These are phyloP conservation scores for Phragmatobia fuliginosa DNA, from an alignment of 2,888 invertebrate genomes.

Conservation along the genomic window DNA sequence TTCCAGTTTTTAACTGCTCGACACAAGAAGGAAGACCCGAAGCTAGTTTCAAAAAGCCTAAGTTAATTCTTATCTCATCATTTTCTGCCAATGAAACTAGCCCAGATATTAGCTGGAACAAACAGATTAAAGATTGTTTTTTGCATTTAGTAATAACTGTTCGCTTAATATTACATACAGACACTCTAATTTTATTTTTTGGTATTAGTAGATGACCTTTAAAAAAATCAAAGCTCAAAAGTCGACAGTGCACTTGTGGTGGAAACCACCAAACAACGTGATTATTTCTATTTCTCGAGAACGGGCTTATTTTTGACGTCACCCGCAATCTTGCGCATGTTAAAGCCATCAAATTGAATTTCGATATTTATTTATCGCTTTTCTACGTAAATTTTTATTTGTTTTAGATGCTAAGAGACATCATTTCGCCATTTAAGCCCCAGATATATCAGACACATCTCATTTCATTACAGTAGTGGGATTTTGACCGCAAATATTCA, in stretches of 20 bases:
- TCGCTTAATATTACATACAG: no score
- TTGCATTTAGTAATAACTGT: no score
- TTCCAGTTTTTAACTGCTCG: no score
- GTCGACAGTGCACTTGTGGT: background rate
- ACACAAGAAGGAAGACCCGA: no score
- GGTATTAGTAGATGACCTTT: no score
- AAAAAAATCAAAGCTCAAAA: no score
- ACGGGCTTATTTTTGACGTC: background rate
- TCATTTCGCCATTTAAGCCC: background rate
- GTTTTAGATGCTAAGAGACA: background rate
- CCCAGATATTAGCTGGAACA: no score
- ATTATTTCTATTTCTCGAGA: background rate
- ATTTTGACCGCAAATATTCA: background rate
- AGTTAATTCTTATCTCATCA: no score
- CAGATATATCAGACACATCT: background rate
- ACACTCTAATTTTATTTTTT: no score
- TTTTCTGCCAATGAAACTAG: no score
- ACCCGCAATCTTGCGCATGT: background rate
- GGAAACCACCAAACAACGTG: background rate
- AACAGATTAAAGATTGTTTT: no score
- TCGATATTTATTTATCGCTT: background rate
- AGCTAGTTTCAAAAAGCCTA: no score
- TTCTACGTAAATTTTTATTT: background rate
- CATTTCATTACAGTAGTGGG: background rate
- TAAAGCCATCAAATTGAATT: background rate